phyloP scores from a whole-genome alignment of 2,797 vertebrate genomes.

The Petrocephalus sullivani region DNA sequence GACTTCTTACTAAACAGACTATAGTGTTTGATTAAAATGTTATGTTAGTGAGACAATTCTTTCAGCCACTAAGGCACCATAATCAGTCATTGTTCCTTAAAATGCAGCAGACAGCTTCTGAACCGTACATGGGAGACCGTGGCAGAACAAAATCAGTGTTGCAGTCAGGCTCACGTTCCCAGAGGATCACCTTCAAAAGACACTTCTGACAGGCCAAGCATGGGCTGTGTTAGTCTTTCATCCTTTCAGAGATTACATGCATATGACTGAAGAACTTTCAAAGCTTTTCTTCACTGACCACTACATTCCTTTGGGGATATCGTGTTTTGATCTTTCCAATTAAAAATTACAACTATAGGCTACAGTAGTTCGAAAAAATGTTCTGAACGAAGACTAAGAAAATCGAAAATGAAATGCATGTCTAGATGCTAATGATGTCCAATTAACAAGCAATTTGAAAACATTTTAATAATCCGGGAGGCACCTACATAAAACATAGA shows the following conservation, averaged over 20 bases:
- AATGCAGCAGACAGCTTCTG: neutral
- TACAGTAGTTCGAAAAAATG: neutral
- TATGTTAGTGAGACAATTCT: neutral
- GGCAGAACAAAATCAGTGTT: neutral
- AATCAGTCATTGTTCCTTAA: neutral
- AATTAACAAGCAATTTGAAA: neutral
- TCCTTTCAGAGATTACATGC: neutral
- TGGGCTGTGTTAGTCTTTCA: neutral
- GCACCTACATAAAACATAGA: neutral
- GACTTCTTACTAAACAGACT: neutral
- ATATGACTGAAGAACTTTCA: neutral
- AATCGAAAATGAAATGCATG: neutral
- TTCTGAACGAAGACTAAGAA: neutral
- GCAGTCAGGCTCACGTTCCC: neutral
- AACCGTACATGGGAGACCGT: neutral
- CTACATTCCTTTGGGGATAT: neutral
- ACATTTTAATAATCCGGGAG: neutral
- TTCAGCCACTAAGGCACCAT: neutral
- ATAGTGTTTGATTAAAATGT: neutral
- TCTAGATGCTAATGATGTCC: neutral
- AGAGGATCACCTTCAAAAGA: neutral
- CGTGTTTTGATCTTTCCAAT: neutral
- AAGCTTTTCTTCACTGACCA: neutral
- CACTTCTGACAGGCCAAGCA: neutral
- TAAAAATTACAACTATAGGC: neutral